phyloP scores from a whole-genome alignment of 37 sponge, comb jelly and placozoan genomes.

The Ephydatia muelleri region DNA sequence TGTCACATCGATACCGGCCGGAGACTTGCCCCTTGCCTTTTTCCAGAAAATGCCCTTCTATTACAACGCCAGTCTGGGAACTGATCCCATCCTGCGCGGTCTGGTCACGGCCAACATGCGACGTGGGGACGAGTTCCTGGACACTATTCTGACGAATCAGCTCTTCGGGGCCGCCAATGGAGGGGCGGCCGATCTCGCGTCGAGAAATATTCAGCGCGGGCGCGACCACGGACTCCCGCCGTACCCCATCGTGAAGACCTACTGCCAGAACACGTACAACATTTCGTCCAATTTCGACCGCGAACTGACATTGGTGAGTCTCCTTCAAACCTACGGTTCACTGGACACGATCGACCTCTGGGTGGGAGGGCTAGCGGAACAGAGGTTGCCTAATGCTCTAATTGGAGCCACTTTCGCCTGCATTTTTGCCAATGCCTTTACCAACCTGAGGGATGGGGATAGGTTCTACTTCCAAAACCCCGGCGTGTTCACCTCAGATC shows the following conservation, averaged over 20 bases:
- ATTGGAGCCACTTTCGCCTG: constrained; percentile 69
- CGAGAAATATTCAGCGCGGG: constrained; percentile 65
- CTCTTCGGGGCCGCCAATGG: constrained; percentile 28
- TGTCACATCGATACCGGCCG: constrained; percentile 5
- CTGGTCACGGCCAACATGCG: constrained; percentile 32
- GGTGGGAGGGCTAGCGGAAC: constrained; percentile 71
- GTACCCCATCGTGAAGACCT: constrained; percentile 62
- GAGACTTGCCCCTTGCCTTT: constrained; percentile 25
- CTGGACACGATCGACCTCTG: constrained; percentile 58
- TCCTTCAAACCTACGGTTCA: constrained; percentile 24
- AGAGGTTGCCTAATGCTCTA: constrained; percentile 24
- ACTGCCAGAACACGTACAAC: constrained; percentile 42
- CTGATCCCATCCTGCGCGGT: constrained; percentile 65
- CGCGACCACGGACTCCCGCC: constrained; percentile 84
- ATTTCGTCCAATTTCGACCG: neutral
- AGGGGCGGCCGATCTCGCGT: constrained; percentile 42
- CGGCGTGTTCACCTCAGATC: constrained; percentile 68
- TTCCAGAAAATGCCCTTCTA: constrained; percentile 35
- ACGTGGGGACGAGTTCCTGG: constrained; percentile 30
- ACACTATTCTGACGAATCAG: constrained; percentile 29
- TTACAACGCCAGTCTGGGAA: constrained; percentile 22
- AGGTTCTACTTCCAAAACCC: constrained; percentile 68
- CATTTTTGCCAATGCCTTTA: constrained; percentile 13
- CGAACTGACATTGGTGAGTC: neutral
- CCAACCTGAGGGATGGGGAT: constrained; percentile 25